phyloP scores from a whole-genome alignment of 2,113 vertebrate species.

The Aptenodytes forsteri region DNA sequence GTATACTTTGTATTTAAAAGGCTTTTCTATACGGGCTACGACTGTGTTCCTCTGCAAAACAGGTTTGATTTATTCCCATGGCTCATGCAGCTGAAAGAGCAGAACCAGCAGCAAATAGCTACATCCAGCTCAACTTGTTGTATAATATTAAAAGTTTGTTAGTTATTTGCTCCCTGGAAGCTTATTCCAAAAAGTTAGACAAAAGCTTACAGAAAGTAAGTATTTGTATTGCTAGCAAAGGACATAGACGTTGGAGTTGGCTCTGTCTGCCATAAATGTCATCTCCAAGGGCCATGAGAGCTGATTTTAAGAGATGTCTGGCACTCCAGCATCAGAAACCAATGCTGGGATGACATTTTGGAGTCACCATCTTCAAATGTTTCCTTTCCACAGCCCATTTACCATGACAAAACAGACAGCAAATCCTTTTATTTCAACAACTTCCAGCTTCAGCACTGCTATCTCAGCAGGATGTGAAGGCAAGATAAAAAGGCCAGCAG shows the following conservation, averaged over 20 bases:
- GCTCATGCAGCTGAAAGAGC: background rate
- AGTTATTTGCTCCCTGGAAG: background rate
- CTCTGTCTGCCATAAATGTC: background rate
- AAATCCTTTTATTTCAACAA: background rate
- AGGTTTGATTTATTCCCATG: background rate
- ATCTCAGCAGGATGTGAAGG: slow-evolving; percentile 25
- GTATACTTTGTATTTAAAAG: background rate
- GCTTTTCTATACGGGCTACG: background rate
- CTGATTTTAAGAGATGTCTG: background rate
- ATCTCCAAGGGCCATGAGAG: background rate
- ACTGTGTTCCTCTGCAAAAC: background rate
- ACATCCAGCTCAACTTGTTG: background rate
- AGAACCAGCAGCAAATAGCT: background rate
- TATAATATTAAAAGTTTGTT: background rate
- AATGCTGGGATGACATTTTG: background rate
- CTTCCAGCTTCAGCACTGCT: slow-evolving; percentile 25
- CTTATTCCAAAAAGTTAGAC: background rate
- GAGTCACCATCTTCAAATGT: background rate
- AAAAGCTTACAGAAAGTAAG: background rate
- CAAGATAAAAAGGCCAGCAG: slow-evolving; percentile 35
- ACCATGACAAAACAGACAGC: background rate
- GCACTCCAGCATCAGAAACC: background rate
- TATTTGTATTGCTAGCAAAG: background rate
- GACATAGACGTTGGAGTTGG: background rate
- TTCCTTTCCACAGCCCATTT: background rate